Conservation (phyloP, 1,140 invertebrate genomes). For the Neodiprion lecontei region DNA sequence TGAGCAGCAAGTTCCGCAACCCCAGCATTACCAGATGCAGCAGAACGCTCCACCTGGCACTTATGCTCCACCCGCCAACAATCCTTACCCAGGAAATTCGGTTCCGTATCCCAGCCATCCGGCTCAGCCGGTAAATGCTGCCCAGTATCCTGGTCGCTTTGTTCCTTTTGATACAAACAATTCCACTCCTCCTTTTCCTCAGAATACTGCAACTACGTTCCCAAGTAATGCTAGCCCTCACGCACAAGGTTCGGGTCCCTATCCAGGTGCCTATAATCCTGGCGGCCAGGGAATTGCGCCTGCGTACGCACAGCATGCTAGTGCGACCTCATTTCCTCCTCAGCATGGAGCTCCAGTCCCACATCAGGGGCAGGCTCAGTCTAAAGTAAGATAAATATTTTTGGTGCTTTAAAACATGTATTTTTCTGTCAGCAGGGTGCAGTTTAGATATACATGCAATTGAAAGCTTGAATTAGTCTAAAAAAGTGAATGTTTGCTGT, state of each 20-base stretch:
- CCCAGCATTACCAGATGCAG: conserved; percentile 14
- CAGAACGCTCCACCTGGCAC: conserved; percentile 23
- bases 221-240: not conserved
- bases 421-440: too few relatives aligned
- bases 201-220: not conserved
- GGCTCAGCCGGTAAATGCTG: conserved; percentile 5
- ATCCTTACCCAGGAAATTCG: conserved; percentile 25
- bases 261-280: conserved; percentile 38
- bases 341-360: conserved; percentile 39
- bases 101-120: conserved; percentile 22
- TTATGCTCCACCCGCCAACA: conserved; percentile 15
- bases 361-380: conserved; percentile 35
- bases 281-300: conserved; percentile 48
- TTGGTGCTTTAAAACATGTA: not conserved
- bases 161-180: conserved; percentile 10
- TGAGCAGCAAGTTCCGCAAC: conserved; percentile 5
- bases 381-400: conserved; percentile 46
- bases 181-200: not conserved
- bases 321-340: conserved; percentile 23
- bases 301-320: conserved; percentile 34
- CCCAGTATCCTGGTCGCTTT: conserved; percentile 15
- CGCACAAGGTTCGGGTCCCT: not conserved
- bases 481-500: too few relatives aligned
- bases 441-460: too few relatives aligned
- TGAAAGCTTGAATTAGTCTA: too few relatives aligned